A percentile compares a stretch with the other conserved stretches of the same genome.
Conservation (phyloP, 1,140 invertebrate genomes). For the Myzus persicae region DNA sequence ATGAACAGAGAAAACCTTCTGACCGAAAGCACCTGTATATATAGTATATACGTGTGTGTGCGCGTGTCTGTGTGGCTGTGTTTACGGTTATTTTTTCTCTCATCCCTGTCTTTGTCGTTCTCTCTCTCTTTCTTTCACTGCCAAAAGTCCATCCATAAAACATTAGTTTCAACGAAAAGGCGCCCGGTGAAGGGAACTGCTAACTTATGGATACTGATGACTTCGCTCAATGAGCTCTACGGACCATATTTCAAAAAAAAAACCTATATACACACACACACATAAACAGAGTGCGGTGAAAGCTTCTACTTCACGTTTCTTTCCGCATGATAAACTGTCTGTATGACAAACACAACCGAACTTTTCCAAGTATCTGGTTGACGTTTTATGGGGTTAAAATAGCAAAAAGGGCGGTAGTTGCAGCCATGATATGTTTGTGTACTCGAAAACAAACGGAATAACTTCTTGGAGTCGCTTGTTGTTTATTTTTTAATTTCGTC, state of each 20-base stretch:
- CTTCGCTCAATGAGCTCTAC: conserved; percentile 60
- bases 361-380: conserved; percentile 49
- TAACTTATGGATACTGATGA: conserved; percentile 62
- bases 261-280: conserved; percentile 9
- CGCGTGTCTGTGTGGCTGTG: not conserved
- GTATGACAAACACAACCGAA: conserved; percentile 49
- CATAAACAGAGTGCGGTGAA: conserved; percentile 18
- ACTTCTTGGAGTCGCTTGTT: not conserved
- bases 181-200: conserved; percentile 53
- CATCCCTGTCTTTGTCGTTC: not conserved
- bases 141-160: conserved; percentile 60
- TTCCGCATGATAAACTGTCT: conserved; percentile 57
- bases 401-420: conserved; percentile 31
- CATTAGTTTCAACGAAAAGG: conserved; percentile 60
- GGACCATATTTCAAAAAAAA: conserved; percentile 56
- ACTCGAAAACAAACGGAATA: conserved; percentile 31
- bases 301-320: conserved; percentile 54
- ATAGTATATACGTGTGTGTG: conserved; percentile 28
- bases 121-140: conserved; percentile 31
- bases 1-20: conserved; percentile 58
- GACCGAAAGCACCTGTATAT: conserved; percentile 54
- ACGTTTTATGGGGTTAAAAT: conserved; percentile 56
- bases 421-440: conserved; percentile 1
- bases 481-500: conserved; percentile 37
- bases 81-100: conserved; percentile 57